A percentile compares a stretch with the other conserved stretches of the same genome.
Conservation (phyloP, 1,140 invertebrate species). For the Cydia amplana region DNA sequence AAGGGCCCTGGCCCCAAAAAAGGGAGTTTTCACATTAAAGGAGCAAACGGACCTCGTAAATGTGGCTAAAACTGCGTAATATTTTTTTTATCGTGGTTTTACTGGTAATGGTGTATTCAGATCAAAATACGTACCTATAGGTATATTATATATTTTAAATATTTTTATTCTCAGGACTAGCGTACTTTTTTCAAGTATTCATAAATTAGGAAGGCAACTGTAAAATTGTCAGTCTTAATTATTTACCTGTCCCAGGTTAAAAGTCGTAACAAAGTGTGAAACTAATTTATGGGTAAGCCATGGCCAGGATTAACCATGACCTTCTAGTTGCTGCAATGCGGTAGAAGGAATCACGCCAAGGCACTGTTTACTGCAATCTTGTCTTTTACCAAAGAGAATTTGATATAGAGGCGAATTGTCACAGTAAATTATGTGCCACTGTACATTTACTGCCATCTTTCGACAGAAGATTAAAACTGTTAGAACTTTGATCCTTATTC, state of each 20-base stretch:
- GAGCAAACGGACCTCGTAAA: background rate
- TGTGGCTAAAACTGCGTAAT: background rate
- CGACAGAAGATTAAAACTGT: too few species aligned
- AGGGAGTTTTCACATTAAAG: too few species aligned
- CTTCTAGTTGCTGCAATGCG: constrained; percentile 66
- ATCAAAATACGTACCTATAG: too few species aligned
- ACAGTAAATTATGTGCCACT: too few species aligned
- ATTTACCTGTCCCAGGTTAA: background rate
- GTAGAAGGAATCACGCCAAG: constrained; percentile 57
- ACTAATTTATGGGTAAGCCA: constrained; percentile 37
- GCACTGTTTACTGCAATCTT: constrained; percentile 55
- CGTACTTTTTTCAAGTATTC: too few species aligned
- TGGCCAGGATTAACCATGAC: constrained; percentile 56
- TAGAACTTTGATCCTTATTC: too few species aligned
- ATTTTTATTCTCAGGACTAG: too few species aligned
- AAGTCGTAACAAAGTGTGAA: background rate
- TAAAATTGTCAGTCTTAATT: background rate
- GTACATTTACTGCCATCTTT: too few species aligned
- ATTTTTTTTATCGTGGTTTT: background rate
- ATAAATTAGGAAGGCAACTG: background rate
- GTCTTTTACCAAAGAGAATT: constrained; percentile 36
- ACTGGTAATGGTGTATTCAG: background rate
- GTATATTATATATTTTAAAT: too few species aligned
- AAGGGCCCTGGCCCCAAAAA: too few species aligned
- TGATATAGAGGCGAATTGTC: too few species aligned